These are phyloP conservation scores for Trichosurus vulpecula DNA, from an alignment of 2,797 vertebrate species.

Conservation along the genomic window DNA sequence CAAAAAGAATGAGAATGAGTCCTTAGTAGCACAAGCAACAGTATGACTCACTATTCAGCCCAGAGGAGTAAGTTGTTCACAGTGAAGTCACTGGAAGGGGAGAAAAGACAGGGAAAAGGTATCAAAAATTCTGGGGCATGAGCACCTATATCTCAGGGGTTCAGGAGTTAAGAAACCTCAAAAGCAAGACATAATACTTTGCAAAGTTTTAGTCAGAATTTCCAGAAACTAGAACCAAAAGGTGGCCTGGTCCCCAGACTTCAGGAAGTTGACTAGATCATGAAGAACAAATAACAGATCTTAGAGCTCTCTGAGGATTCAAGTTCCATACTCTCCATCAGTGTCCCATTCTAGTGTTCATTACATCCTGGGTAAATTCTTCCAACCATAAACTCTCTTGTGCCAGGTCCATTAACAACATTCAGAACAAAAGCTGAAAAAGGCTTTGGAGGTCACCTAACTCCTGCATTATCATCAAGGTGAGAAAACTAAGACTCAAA, in stretches of 20 bases:
- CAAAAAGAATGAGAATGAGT: conserved; percentile 20
- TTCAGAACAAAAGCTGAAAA: too few species aligned
- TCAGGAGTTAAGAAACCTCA: not conserved
- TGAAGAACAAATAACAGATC: not conserved
- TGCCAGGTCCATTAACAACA: not conserved
- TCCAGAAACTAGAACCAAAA: not conserved
- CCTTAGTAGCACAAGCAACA: conserved; percentile 14
- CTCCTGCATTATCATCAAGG: too few species aligned
- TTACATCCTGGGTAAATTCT: not conserved
- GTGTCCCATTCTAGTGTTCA: not conserved
- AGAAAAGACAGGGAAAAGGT: not conserved
- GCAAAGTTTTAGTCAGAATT: not conserved
- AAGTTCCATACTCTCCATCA: not conserved
- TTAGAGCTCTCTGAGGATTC: not conserved
- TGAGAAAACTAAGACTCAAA: too few species aligned
- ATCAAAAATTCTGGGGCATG: not conserved
- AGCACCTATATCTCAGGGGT: not conserved
- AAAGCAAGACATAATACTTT: not conserved
- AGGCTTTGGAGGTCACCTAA: too few species aligned
- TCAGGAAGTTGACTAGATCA: not conserved
- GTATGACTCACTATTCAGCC: conserved; percentile 28
- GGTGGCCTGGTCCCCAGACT: not conserved
- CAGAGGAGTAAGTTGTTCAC: not conserved
- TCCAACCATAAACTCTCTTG: not conserved
- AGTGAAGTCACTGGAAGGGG: not conserved